Conservation (phyloP, 30 jellyfish, hydroid and myxozoan genomes). For the Sanderia malayensis region DNA sequence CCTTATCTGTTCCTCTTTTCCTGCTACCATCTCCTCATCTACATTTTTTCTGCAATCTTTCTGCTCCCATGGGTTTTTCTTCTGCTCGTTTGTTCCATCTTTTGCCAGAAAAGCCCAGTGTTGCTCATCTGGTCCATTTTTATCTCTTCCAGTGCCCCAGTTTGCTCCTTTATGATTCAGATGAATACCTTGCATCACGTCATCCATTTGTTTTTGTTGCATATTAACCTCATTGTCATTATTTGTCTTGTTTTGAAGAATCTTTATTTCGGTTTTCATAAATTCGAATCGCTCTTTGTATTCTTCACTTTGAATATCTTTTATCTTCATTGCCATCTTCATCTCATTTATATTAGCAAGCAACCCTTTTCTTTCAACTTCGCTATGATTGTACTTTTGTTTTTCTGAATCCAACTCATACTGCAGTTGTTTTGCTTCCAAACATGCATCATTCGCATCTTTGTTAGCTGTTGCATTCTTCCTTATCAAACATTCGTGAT, state of each 20-base stretch:
- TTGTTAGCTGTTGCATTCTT: background rate
- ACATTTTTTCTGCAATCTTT: no score
- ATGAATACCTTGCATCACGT: background rate
- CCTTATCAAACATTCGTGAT: background rate
- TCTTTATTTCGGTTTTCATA: constrained; percentile 18
- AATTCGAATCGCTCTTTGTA: constrained; percentile 12
- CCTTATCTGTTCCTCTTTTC: background rate
- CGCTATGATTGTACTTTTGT: background rate
- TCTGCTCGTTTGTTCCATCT: background rate
- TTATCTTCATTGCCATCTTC: background rate
- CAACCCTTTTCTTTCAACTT: background rate
- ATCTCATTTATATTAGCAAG: background rate
- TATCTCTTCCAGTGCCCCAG: no score
- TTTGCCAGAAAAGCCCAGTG: background rate
- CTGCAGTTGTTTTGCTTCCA: background rate
- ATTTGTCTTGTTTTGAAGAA: background rate
- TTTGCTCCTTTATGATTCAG: no score
- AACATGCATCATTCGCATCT: background rate
- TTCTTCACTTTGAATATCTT: constrained; percentile 13
- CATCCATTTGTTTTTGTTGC: background rate
- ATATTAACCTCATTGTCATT: background rate
- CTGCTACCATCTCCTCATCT: background rate
- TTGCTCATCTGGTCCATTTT: no score
- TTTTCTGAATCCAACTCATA: background rate
- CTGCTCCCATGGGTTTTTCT: background rate